Conservation (phyloP, 2,113 vertebrate species). For the Laticauda laticaudata region DNA sequence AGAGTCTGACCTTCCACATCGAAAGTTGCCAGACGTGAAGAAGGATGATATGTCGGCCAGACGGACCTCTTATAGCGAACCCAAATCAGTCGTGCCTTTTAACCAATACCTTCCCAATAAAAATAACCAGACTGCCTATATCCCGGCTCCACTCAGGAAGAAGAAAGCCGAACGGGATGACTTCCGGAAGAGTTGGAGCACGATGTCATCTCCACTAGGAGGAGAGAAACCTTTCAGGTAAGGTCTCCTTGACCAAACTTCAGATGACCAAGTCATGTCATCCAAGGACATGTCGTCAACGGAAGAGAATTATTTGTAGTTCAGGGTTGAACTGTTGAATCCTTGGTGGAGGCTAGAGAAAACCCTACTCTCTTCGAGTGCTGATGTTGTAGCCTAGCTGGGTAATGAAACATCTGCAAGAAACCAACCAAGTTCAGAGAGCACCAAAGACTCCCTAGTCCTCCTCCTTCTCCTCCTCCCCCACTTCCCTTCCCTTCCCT, state of each 20-base stretch:
- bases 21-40: slow-evolving; percentile 90
- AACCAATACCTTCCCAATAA: slow-evolving; percentile 99
- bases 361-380: not conserved
- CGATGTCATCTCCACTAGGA: slow-evolving; percentile 84
- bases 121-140: slow-evolving; percentile 89
- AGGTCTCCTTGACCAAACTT: slow-evolving; percentile 20
- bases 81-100: slow-evolving; percentile 88
- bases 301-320: not conserved
- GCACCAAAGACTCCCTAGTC: not conserved
- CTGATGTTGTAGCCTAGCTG: not conserved
- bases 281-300: not conserved
- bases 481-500: too few species aligned
- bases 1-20: slow-evolving; percentile 85
- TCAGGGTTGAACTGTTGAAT: not conserved
- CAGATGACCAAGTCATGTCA: not conserved
- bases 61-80: slow-evolving; percentile 87
- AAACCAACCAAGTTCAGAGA: not conserved
- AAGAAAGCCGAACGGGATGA: slow-evolving; percentile 82
- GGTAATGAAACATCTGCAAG: not conserved
- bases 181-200: slow-evolving; percentile 90
- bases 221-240: slow-evolving; percentile 91
- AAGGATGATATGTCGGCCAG: slow-evolving; percentile 95
- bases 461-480: not conserved
- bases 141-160: slow-evolving; percentile 82
- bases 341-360: not conserved